Percentiles rank a stretch among this genome's conserved stretches.
Conservation (phyloP, 1,140 invertebrate species). For the Bombyx mori region ASM3026992v2 NC_085131.1:13237501-13238000, state of each 20-base stretch:
- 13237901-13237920: too few species aligned
- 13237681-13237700: neutral
- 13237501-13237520: too few species aligned
- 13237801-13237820: neutral
- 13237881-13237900: neutral
- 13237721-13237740: neutral
- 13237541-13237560: too few species aligned
- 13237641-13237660: neutral
- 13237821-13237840: neutral
- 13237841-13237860: neutral
- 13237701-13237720: neutral
- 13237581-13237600: too few species aligned
- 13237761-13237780: neutral
- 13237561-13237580: too few species aligned
- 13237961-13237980: too few species aligned
- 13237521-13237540: too few species aligned
- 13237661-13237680: neutral
- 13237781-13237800: conserved; percentile 1
- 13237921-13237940: too few species aligned
- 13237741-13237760: neutral
- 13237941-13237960: too few species aligned
- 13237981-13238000: too few species aligned
- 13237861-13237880: conserved; percentile 1
- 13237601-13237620: too few species aligned
- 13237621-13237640: too few species aligned